Evolutionary conservation across 92 coral and sea anemone genomes (phyloP), one percentile per base, ranked within the genome.

Genomic region (Metridium senile): DNA sequence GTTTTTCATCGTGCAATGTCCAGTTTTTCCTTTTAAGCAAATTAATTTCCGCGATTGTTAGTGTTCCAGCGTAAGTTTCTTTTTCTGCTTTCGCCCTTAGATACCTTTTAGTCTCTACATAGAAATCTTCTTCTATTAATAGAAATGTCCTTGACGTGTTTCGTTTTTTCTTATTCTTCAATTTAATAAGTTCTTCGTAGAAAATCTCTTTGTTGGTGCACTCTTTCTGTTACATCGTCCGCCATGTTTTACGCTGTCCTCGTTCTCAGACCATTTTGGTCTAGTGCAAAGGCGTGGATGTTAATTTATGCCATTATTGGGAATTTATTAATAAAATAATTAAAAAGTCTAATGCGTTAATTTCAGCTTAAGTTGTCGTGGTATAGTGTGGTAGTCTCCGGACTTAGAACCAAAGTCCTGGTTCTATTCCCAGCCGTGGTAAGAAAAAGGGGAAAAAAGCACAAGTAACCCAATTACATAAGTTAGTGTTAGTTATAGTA

Each of bases 51-150:
- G 21, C 47, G 9, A 20, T 66, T 31, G 87, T 75, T 22, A 68
- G 70, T 35, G 61, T 26, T 35, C 53, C 71, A 9, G 67, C 77
- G 21, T 62, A 54, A 47, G 65, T 63, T 72, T 66, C 22, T 62
- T 68, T 76, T 30, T 82, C 73, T 23, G 71, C 66, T 67, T 62
- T 29, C 61, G 31, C 26, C 57, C 75, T 75, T 43, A 75, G 31
- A 71, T 66, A 75, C 56, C 35, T 67, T 76, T 75, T 82, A 51
- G 82, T 82, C 28, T 59, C 49, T 51, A 74, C 62, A 51, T 67
- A 82, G 47, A 68, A 82, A 52, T 66, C 69, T 17, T 82, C 86
- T 62, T 81, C 85, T 33, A 74, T 66, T 22, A 73, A 82, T 43
- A 74, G 31, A 74, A 81, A 64, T 49, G 68, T 61, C 64, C 64